Evolutionary conservation across 2,113 vertebrate species (phyloP), one percentile per base, ranked within the genome.

Genomic region (Cottus gobio): DNA sequence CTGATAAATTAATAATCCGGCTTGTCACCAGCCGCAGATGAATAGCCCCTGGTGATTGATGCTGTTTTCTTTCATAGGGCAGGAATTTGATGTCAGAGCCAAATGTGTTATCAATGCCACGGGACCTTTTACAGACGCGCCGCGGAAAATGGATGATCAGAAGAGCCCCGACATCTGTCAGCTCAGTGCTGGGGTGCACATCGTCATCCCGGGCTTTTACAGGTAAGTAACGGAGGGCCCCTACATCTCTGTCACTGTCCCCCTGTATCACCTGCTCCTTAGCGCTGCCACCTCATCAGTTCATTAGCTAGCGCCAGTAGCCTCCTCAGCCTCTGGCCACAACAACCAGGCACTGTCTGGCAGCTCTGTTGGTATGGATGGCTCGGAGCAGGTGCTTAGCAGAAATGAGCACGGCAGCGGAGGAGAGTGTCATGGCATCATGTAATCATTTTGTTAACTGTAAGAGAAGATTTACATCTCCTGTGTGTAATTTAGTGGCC

Each of bases 31-130:
- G 94, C 90, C 94, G 80, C 95, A 95, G 94, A 95, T 94, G 95
- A 96, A 95, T 87, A 90, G 90, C 84, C 87, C 91, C 86, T 69
- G 81, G 94, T 97, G 97, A 97, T 95, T 94, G 96, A 97, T 96
- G 83, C 95, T 95, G 96, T 96, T 97, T 96, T 96, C 96, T 96
- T 96, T 96, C 93, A 83, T 96, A 99, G 98, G 97, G 95, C 94
- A 98, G 94, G 96, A 98, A 92, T 99, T 99, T 95, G 96, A 99
- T 94, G 97, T 98, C 95, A 96, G 94, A 96, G 98, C 97, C 96
- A 99, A 98, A 95, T 99, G 97, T 94, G 97, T 99, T 95, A 98
- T 99, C 97, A 99, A 98, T 93, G 97, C 97, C 78, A 98, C 96
- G 3, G 97, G 96, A 94, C 96, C 97, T 90, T 99, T 99, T 96